A percentile compares a stretch with the other conserved stretches of the same genome.
These are phyloP conservation scores for Hedya salicella DNA, from an alignment of 2,888 invertebrate species.

Conservation along the genomic window DNA sequence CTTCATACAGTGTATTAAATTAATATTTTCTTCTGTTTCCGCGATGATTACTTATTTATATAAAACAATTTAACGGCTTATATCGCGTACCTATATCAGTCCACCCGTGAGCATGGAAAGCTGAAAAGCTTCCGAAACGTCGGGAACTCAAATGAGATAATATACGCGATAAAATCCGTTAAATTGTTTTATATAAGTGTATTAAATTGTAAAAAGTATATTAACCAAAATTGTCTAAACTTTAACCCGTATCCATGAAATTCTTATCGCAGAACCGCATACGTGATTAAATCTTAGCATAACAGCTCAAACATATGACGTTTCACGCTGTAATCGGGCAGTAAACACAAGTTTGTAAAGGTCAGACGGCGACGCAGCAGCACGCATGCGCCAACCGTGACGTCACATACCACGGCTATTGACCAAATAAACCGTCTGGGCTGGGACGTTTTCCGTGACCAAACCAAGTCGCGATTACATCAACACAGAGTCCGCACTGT, in stretches of 20 bases:
- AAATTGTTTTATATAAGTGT: no score
- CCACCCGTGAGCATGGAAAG: no score
- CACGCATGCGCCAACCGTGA: slow-evolving; percentile 38
- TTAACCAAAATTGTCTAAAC: neutral
- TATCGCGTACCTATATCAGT: no score
- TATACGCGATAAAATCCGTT: no score
- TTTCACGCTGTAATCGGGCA: slow-evolving; percentile 29
- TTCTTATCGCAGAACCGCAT: neutral
- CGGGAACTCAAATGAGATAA: no score
- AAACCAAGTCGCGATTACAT: slow-evolving; percentile 10
- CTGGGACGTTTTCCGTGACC: slow-evolving; percentile 4
- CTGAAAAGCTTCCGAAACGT: no score
- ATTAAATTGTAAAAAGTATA: no score
- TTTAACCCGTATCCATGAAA: neutral
- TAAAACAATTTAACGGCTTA: no score
- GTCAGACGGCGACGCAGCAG: slow-evolving; percentile 30
- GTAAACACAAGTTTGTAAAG: slow-evolving; percentile 25
- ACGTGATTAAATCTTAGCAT: slow-evolving; percentile 27
- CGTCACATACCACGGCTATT: slow-evolving; percentile 39
- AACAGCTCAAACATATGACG: slow-evolving; percentile 26
- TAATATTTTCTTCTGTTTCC: no score
- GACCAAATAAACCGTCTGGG: slow-evolving; percentile 34
- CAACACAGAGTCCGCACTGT: slow-evolving; percentile 8
- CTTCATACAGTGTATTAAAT: no score
- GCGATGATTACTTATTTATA: no score